These are phyloP conservation scores for Synaphobranchus kaupii DNA, from an alignment of 2,797 vertebrate species.

Conservation along the genomic window DNA sequence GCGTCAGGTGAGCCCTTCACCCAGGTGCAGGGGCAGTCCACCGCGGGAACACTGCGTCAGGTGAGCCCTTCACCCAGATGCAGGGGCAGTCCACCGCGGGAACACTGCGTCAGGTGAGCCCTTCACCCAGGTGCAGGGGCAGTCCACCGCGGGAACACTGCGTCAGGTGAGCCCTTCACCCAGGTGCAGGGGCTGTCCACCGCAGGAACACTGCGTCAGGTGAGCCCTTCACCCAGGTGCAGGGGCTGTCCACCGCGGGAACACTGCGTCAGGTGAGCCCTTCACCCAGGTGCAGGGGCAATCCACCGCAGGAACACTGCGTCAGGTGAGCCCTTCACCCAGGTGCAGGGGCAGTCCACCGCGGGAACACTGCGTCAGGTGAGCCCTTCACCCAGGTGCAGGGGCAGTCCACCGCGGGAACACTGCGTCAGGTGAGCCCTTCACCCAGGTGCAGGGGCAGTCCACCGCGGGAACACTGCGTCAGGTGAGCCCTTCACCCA, in stretches of 20 bases:
- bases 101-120: slow-evolving; percentile 3
- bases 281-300: background rate
- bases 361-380: background rate
- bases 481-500: slow-evolving; percentile 14
- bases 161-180: slow-evolving; percentile 18
- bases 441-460: background rate
- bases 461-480: background rate
- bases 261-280: slow-evolving; percentile 3
- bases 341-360: background rate
- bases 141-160: background rate
- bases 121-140: background rate
- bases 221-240: background rate
- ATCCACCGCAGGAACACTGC: background rate
- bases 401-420: background rate
- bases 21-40: background rate
- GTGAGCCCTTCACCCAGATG: slow-evolving; percentile 1
- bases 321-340: slow-evolving; percentile 14
- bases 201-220: background rate
- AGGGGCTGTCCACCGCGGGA: background rate
- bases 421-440: slow-evolving; percentile 9
- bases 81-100: background rate
- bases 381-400: background rate
- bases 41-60: background rate
- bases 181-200: background rate
- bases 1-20: slow-evolving; percentile 19